Percentiles rank a stretch among this genome's conserved stretches.
Conservation (phyloP, 1,140 invertebrate genomes). For the Zeugodacus cucurbitae region DNA sequence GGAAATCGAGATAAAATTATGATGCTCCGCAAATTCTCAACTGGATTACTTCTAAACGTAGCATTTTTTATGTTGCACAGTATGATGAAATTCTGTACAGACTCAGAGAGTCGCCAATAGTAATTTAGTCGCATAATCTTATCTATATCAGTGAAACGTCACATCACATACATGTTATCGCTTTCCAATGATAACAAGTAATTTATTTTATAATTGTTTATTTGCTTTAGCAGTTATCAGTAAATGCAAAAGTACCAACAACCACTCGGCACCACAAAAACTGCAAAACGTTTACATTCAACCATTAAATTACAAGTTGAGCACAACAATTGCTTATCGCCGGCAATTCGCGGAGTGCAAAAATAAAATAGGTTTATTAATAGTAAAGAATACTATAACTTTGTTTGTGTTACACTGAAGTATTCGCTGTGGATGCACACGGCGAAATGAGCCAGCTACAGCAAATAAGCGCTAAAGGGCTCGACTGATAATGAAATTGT, state of each 20-base stretch:
- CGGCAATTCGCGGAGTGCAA: background rate
- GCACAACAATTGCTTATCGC: background rate
- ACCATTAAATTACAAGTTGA: background rate
- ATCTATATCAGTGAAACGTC: background rate
- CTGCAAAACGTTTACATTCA: background rate
- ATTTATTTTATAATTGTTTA: background rate
- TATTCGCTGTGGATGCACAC: background rate
- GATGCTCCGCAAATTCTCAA: no score
- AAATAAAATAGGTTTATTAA: background rate
- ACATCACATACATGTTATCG: background rate
- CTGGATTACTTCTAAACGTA: no score
- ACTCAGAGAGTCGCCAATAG: no score
- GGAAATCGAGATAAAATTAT: no score
- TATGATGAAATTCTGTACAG: no score
- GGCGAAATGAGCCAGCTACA: background rate
- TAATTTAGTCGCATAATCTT: no score
- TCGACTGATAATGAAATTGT: background rate
- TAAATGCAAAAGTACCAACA: background rate
- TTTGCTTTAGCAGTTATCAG: background rate
- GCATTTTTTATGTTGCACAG: no score
- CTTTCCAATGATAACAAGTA: background rate
- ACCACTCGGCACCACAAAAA: background rate
- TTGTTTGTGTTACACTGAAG: no score
- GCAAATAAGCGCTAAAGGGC: background rate
- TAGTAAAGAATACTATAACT: background rate